Evolutionary conservation across 2,888 invertebrate species (phyloP), one percentile per base, ranked within the genome.

Genomic region (Nephrotoma appendiculata): DNA sequence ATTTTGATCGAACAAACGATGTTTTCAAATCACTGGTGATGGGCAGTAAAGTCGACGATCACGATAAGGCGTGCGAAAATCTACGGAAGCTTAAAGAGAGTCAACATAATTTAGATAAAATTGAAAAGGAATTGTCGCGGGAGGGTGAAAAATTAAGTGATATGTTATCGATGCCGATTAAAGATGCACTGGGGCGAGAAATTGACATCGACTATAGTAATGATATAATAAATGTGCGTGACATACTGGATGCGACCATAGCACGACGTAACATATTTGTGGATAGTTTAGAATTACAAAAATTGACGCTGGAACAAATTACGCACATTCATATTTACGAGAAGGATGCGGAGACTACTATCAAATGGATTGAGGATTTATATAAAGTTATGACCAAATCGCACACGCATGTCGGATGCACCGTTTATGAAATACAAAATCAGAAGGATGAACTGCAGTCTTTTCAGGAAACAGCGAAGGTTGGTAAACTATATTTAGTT

Each of bases 101-200:
- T 90, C 94, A 95, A 91, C 90, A 91, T 48, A 92, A 92, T 90
- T 91, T 95, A 89, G 96, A 94, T 89, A 91, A 92, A 87, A 92
- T 95, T 88, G 95, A 95, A 90, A 92, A 93, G 88, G 95, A 95
- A 89, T 92, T 95, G 88, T 92, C 95, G 87, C 94, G 94, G 89
- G 95, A 95, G 91, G 96, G 96, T 9, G 95, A 96, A 90, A 95
- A 95, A 90, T 92, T 96, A 86, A 94, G 95, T 87, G 96, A 96
- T 90, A 94, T 96, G 91, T 92, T 96, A 88, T 95, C 95, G 71
- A 94, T 96, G 93, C 95, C 96, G 9, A 94, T 96, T 88, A 96
- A 96, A 91, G 95, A 96, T 91, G 95, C 96, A 0, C 92, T 95
- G 88, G 96, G 96, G 86, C 93, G 95, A 89, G 95, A 95, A 89